Percentiles rank a stretch among this genome's conserved stretches.
These are phyloP conservation scores for Procambarus clarkii DNA, from an alignment of 1,140 invertebrate species.

Conservation along the genomic window DNA sequence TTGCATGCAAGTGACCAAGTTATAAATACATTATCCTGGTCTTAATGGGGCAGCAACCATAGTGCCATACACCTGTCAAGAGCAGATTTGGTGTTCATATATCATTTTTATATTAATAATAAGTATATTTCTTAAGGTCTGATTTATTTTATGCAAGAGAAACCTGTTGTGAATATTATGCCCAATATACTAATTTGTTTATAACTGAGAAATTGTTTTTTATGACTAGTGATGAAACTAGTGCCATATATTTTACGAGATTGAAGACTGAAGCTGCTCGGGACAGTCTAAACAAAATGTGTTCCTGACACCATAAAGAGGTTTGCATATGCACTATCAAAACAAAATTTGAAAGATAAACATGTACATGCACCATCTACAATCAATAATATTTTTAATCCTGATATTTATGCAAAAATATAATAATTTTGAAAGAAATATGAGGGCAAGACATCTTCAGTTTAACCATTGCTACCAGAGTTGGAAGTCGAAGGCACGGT, in stretches of 20 bases:
- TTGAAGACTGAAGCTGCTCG: neutral
- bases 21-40: slow-evolving; percentile 11
- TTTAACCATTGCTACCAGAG: too few species aligned
- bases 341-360: too few species aligned
- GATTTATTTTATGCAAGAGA: neutral
- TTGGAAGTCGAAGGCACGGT: too few species aligned
- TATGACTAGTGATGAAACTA: neutral
- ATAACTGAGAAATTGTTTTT: neutral
- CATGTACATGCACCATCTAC: too few species aligned
- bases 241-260: neutral
- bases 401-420: too few species aligned
- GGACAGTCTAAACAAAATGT: neutral
- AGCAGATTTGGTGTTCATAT: neutral
- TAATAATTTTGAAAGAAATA: too few species aligned
- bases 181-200: neutral
- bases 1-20: slow-evolving; percentile 10
- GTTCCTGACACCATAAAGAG: neutral
- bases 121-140: neutral
- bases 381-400: too few species aligned
- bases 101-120: neutral
- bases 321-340: too few species aligned
- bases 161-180: neutral
- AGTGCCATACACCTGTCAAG: slow-evolving; percentile 40
- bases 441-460: too few species aligned
- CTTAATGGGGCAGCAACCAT: slow-evolving; percentile 14